These are phyloP conservation scores for Muscicapa adusta DNA, from an alignment of 2,113 vertebrate genomes.

Conservation along the genomic window DNA sequence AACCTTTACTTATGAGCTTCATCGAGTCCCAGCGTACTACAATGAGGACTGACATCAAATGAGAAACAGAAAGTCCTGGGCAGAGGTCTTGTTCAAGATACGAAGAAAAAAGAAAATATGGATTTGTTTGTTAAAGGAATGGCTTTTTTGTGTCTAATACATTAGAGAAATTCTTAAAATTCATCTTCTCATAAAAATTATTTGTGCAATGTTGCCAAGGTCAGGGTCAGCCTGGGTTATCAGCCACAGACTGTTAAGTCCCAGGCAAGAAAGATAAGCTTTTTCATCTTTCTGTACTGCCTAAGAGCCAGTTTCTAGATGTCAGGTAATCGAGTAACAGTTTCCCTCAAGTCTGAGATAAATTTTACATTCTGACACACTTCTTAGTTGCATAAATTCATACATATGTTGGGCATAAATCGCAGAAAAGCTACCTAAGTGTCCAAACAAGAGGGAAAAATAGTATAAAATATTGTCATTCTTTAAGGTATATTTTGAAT, in stretches of 20 bases:
- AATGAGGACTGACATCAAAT: neutral
- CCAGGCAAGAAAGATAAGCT: slow-evolving; percentile 32
- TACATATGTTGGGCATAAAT: neutral
- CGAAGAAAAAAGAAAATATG: slow-evolving; percentile 2
- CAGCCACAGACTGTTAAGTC: neutral
- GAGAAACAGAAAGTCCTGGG: neutral
- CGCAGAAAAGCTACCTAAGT: slow-evolving; percentile 15
- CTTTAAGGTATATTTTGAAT: neutral
- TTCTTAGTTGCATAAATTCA: slow-evolving; percentile 29
- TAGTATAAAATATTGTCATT: neutral
- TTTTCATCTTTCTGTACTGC: neutral
- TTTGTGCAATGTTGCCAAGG: slow-evolving; percentile 26
- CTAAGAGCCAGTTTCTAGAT: slow-evolving; percentile 12
- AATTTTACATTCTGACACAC: slow-evolving; percentile 8
- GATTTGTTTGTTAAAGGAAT: neutral
- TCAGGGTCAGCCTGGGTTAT: slow-evolving; percentile 53
- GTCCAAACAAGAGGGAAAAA: slow-evolving; percentile 11
- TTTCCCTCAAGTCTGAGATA: slow-evolving; percentile 5
- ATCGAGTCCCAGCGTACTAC: neutral
- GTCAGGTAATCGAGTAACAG: slow-evolving; percentile 10
- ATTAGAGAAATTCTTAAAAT: slow-evolving; percentile 22
- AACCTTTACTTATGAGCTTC: neutral
- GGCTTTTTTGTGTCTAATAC: neutral
- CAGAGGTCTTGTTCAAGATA: slow-evolving; percentile 3
- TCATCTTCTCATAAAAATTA: slow-evolving; percentile 24